These are phyloP conservation scores for Eupithecia subumbrata DNA, from an alignment of 2,888 invertebrate genomes.

Conservation along the genomic window DNA sequence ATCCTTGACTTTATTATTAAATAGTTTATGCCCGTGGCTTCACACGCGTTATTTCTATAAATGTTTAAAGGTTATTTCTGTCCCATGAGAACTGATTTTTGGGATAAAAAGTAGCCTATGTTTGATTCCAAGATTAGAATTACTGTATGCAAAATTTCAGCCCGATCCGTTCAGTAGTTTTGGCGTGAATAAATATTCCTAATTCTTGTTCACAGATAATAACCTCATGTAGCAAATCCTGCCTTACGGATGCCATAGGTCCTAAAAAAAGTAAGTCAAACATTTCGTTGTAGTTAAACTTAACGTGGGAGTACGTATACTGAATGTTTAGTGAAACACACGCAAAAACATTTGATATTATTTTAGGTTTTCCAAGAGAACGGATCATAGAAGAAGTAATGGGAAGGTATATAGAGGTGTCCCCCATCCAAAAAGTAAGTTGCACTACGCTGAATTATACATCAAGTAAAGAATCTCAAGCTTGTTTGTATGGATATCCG, in stretches of 20 bases:
- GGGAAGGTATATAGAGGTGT: constrained; percentile 62
- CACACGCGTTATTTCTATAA: no score
- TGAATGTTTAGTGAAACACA: constrained; percentile 25
- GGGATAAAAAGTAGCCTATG: no score
- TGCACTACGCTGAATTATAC: constrained; percentile 50
- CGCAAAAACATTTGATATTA: constrained; percentile 41
- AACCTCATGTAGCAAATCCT: not conserved
- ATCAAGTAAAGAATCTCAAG: constrained; percentile 3
- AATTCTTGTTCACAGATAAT: constrained; percentile 46
- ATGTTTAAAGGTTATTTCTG: no score
- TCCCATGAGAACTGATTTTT: no score
- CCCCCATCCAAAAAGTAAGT: constrained; percentile 67
- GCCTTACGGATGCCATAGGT: not conserved
- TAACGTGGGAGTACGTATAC: constrained; percentile 65
- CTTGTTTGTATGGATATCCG: no score
- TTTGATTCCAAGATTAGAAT: no score
- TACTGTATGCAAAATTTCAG: no score
- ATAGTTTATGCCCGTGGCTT: no score
- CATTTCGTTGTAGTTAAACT: constrained; percentile 32
- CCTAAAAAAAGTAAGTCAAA: constrained; percentile 49
- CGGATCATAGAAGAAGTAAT: constrained; percentile 69
- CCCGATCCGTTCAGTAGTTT: no score
- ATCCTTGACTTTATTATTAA: no score
- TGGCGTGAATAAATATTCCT: no score
- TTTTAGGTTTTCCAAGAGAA: constrained; percentile 69